Evolutionary conservation across 2,888 invertebrate species (phyloP), one percentile per base, ranked within the genome.

Genomic region (Sinodicranocentrus sp.): DNA sequence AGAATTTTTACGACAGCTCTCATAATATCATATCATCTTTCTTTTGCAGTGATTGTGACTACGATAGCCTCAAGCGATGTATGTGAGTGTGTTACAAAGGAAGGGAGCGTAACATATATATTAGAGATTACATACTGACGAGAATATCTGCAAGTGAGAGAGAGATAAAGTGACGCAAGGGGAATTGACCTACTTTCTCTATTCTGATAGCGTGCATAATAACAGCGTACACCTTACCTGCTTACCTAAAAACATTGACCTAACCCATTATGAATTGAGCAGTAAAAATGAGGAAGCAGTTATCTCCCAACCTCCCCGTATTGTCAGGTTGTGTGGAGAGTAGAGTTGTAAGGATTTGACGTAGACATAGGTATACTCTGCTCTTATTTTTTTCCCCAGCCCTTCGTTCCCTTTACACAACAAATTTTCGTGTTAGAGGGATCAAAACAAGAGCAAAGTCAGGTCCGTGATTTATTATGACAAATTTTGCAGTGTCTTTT

Each of bases 181-280:
- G 82, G 82, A 82, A 82, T 76, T 82, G 82, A 82, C 82, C 82
- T 76, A 82, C 82, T 82, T 82, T 76, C 82, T 76, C 82, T 82
- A 26, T 78, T 77, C 52, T 63, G 48, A 65, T 72, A 63, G 72
- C 72, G 71, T 79, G 79, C 80, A 72, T 72, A 63, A 48, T 67
- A 82, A 68, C 75, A 63, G 54, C 59, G 75, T 82, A 82, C 82
- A 82, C 76, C 82, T 82, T 75, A 82, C 82, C 82, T 82, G 75
- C 75, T 82, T 82, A 82, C 82, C 75, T 82, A 82, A 73, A 82
- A 82, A 82, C 82, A 82, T 82, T 82, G 82, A 82, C 82, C 82
- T 82, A 75, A 75, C 33, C 43, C 68, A 75, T 82, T 82, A 26
- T 70, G 63, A 79, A 63, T 59, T 48, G 63, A 79, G 68, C 33